Conservation (phyloP, 2,888 invertebrate species). For the Criorhina ranunculi region DNA sequence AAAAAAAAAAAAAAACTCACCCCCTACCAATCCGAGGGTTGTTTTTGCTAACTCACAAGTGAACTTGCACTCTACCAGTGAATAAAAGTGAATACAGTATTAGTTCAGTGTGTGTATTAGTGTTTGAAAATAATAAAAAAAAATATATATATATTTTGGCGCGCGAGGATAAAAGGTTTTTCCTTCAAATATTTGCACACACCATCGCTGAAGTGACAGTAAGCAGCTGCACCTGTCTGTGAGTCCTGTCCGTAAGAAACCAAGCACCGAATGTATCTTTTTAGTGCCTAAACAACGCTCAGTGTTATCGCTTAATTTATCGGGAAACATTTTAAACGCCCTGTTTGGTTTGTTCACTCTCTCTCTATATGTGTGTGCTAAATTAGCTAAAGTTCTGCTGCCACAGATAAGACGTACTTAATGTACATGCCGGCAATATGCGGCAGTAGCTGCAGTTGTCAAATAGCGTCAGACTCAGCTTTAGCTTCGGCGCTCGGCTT, state of each 20-base stretch:
- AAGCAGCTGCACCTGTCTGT: conserved; percentile 63
- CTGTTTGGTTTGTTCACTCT: background rate
- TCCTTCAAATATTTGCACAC: conserved; percentile 53
- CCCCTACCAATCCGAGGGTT: conserved; percentile 49
- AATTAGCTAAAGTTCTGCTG: conserved; percentile 47
- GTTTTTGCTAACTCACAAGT: conserved; percentile 27
- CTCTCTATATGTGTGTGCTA: conserved; percentile 19
- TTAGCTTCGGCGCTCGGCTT: conserved; percentile 22
- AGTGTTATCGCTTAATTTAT: conserved; percentile 33
- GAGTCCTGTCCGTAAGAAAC: too few species aligned
- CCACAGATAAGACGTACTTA: conserved; percentile 50
- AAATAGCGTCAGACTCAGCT: conserved; percentile 41
- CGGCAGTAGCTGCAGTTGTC: conserved; percentile 47
- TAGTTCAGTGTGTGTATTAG: conserved; percentile 30
- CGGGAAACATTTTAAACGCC: conserved; percentile 41
- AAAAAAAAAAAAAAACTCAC: conserved; percentile 45
- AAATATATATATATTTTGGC: too few species aligned
- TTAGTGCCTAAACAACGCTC: conserved; percentile 20
- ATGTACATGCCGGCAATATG: conserved; percentile 51
- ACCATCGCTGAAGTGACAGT: conserved; percentile 37
- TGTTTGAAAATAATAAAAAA: conserved; percentile 31
- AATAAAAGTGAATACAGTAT: conserved; percentile 57
- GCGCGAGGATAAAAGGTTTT: conserved; percentile 70
- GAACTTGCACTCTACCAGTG: conserved; percentile 40
- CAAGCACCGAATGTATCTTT: background rate